Evolutionary conservation across 2,113 vertebrate species (phyloP).

Genomic region (Pseudonaja textilis): DNA sequence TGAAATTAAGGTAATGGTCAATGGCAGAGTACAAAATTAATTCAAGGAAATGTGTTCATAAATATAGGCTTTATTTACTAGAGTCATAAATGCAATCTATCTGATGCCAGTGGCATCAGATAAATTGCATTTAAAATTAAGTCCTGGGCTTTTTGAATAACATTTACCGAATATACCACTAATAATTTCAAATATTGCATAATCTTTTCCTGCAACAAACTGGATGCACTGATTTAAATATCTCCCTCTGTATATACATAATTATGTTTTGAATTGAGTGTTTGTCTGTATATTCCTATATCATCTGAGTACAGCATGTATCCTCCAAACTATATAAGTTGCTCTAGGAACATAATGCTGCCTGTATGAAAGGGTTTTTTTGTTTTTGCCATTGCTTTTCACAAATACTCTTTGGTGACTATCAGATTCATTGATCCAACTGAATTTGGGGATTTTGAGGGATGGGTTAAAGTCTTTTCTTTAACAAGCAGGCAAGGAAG

Average conservation of each 20-base stretch:
- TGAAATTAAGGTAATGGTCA: constrained; percentile 82
- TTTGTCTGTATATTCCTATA: neutral
- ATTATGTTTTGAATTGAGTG: neutral
- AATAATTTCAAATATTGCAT: neutral
- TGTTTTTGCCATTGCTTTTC: neutral
- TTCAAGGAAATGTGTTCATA: constrained; percentile 71
- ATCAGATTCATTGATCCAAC: neutral
- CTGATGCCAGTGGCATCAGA: constrained; percentile 59
- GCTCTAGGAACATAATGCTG: neutral
- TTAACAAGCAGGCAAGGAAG: neutral
- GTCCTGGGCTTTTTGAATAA: neutral
- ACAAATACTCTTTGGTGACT: neutral
- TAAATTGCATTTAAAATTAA: constrained; percentile 32
- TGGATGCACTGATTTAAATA: neutral
- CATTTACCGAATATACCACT: neutral
- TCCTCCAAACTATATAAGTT: neutral
- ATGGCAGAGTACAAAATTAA: constrained; percentile 71
- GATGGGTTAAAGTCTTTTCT: neutral
- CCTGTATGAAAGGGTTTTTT: neutral
- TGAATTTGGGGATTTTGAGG: neutral
- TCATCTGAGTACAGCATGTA: neutral
- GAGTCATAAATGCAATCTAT: constrained; percentile 41
- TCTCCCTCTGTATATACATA: neutral
- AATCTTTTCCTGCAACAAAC: neutral
- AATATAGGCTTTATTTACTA: constrained; percentile 62